Evolutionary conservation across 2,113 vertebrate genomes (phyloP), one percentile per base, ranked within the genome.

Genomic region (Vombatus ursinus): DNA sequence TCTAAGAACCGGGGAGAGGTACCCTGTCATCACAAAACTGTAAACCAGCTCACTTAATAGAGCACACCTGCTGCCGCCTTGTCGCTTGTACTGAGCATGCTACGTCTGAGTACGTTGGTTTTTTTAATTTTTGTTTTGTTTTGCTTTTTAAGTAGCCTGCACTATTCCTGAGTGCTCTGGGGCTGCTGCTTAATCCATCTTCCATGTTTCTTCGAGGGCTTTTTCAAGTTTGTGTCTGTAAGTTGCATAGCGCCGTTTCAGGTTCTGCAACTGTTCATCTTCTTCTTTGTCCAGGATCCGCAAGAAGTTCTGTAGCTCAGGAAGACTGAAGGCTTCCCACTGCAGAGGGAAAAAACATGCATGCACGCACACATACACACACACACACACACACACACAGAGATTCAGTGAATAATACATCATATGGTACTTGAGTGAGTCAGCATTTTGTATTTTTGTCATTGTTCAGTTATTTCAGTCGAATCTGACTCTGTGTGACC

Each of bases 241-340:
- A 92, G 96, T 97, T 24, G 98, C 93, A 0, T 99, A 99, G 97
- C 99, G 99, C 22, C 95, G 98, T 94, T 97, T 98, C 95, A 99
- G 96, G 47, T 96, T 98, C 89, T 98, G 98, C 95, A 98, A 95
- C 97, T 99, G 99, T 97, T 99, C 99, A 0, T 98, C 98, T 94
- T 99, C 99, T 94, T 99, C 99, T 97, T 99, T 99, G 94, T 99
- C 99, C 96, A 99, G 98, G 98, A 99, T 99, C 3, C 99, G 99
- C 97, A 99, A 97, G 98, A 99, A 99, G 98, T 99, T 99, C 8
- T 99, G 98, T 90, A 99, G 99, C 97, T 99, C 99, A 0, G 99
- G 99, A 96, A 99, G 98, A 94, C 98, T 99, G 96, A 99, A 99
- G 48, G 99, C 99, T 94, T 99, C 99, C 99, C 99, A 99, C 99